phyloP scores from a whole-genome alignment of 2,797 vertebrate genomes.

The Aselliscus stoliczkanus region DNA sequence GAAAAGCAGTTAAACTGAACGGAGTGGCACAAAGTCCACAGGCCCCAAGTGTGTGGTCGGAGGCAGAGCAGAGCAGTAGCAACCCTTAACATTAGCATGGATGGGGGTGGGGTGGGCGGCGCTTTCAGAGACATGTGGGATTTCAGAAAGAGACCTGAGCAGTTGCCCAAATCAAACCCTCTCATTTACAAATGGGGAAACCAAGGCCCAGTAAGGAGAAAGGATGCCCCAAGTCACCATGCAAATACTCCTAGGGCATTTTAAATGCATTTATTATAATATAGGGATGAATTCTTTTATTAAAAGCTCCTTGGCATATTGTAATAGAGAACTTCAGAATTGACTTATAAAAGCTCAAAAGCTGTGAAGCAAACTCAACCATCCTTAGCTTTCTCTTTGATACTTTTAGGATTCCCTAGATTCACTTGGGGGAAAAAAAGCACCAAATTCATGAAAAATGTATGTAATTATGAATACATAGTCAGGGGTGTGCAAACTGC shows the following conservation, averaged over 20 bases:
- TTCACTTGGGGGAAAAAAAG: not conserved
- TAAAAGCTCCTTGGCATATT: not conserved
- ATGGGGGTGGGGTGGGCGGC: accelerated
- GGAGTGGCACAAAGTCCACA: slow-evolving; percentile 1
- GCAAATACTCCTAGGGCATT: not conserved
- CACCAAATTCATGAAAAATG: not conserved
- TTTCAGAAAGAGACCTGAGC: not conserved
- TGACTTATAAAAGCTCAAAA: not conserved
- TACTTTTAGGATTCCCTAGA: not conserved
- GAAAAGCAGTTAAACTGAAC: not conserved
- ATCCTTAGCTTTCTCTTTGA: not conserved
- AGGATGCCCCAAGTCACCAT: not conserved
- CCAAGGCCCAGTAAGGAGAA: not conserved
- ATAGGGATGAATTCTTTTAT: not conserved
- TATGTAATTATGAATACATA: not conserved
- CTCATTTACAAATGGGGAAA: not conserved
- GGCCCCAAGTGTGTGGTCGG: not conserved
- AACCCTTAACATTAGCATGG: not conserved
- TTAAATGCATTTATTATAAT: slow-evolving; percentile 14
- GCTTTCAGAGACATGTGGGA: not conserved
- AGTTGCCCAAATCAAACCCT: not conserved
- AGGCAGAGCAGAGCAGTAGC: not conserved
- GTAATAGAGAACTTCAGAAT: not conserved
- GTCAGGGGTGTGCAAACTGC: not conserved
- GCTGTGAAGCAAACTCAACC: not conserved